Percentiles rank a stretch among this genome's conserved stretches.
Conservation (phyloP, 2,113 vertebrate species). For the Sprattus sprattus region DNA sequence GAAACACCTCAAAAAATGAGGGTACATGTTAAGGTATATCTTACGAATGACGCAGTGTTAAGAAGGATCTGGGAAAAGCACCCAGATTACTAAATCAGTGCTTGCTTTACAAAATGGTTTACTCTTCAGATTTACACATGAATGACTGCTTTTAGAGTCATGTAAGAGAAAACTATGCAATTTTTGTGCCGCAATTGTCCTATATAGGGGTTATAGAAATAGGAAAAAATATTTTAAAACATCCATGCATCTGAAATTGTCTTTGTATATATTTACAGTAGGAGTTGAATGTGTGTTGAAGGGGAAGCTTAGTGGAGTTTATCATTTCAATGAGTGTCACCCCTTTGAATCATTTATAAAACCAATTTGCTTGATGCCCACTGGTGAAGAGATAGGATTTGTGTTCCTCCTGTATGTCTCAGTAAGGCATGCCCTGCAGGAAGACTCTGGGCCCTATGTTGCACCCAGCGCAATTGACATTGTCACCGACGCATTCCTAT, state of each 20-base stretch:
- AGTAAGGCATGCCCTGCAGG: background rate
- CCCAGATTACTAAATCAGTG: no score
- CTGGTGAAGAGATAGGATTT: slow-evolving; percentile 41
- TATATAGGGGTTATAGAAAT: background rate
- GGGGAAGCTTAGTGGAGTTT: background rate
- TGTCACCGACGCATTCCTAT: no score
- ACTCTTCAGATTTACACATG: background rate
- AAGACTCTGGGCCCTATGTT: no score
- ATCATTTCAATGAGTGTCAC: slow-evolving; percentile 37
- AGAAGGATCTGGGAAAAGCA: no score
- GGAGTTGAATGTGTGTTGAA: background rate
- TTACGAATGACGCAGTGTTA: no score
- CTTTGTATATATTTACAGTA: background rate
- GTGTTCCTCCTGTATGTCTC: slow-evolving; percentile 17
- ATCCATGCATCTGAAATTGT: background rate
- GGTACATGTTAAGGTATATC: no score
- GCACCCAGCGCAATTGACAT: no score
- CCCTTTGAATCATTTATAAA: slow-evolving; percentile 50
- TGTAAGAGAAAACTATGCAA: background rate
- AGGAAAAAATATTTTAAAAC: background rate
- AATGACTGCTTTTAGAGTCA: background rate
- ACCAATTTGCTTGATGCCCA: slow-evolving; percentile 47
- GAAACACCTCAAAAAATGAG: no score
- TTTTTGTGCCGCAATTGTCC: background rate
- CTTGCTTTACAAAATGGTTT: no score